Base-by-base conservation (phyloP, 2,113 vertebrate genomes). In the Carettochelys insculpta region DNA sequence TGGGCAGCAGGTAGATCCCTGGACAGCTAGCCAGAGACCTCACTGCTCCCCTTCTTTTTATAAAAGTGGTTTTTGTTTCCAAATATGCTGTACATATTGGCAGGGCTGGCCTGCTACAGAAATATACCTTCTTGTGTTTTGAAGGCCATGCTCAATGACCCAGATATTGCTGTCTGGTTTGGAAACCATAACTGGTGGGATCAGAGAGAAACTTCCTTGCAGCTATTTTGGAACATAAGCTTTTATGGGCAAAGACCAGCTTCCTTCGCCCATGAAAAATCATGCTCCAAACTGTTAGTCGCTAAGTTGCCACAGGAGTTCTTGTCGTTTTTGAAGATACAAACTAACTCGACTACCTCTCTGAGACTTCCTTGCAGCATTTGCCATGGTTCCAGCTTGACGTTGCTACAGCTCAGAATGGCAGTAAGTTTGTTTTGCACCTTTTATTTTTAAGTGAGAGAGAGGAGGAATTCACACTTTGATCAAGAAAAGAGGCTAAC, bases 121-220 rank as follows among this genome's bases (percentile, higher is more conserved):
- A 92, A 94, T 87, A 50, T 95, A 93, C 83, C 92, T 97, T 85
- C 92, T 89, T 90, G 92, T 95, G 95, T 94, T 95, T 95, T 95
- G 85, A 92, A 97, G 95, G 89, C 92, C 92, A 94, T 24, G 41
- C 94, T 95, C 93, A 88, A 92, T 94, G 93, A 93, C 93, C 95
- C 94, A 95, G 96, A 61, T 14, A 80, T 96, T 96, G 92, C 92
- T 92, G 90, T 95, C 95, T 97, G 96, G 95, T 95, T 94, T 88
- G 77, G 93, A 96, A 97, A 97, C 95, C 95, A 91, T 92, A 93
- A 95, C 87, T 92, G 88, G n/a, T 13, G 90, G 82, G 92, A 94
- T 94, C 85, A 58, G 54, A 86, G 65, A 20, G 77, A 52, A 25
- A 82, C 41, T 94, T 78, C 85, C 88, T 53, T 68, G 81, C 78